Base-by-base conservation (phyloP, 2,888 invertebrate genomes). In the Hypomecis punctinalis region DNA sequence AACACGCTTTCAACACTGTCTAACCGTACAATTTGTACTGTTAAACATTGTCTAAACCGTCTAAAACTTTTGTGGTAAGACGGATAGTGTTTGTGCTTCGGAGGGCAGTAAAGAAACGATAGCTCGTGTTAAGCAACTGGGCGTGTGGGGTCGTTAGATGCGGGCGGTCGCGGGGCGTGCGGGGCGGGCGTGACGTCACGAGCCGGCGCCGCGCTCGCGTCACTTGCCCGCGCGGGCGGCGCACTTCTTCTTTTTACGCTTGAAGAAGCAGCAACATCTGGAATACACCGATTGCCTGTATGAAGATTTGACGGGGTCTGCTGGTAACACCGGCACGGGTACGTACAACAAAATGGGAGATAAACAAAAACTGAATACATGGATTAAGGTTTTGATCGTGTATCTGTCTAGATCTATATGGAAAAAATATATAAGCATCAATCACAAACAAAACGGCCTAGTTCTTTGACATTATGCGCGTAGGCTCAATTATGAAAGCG, bases 201-300 rank as follows among this genome's bases (percentile, higher is more conserved):
- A 68, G 77, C 73, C 56, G 47, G 56, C 63, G 74, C 65, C 70
- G 73, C 78, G 70, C 84, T 77, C 96, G 96, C 96, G 97, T 97
- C 97, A 97, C 96, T 97, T 97, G 94, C 96, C 96, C 88, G 96
- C 96, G 86, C 97, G 96, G 75, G 96, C 95, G 88, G 96, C 92
- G 71, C 93, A 96, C 96, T 98, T 98, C 96, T 99, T 99, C 97
- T 98, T 98, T 97, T 98, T 98, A 93, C 98, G 96, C 94, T 98
- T 98, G 95, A 98, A 98, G 96, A 99, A 99, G 94, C 98, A 99
- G 94, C 99, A 99, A 95, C 99, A 99, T 94, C 98, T 98, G 94
- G 88, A 95, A 95, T 89, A 93, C 70, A 92, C 89, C 71, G 92
- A 93, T 93, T 93, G 92, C 80, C 92, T 93, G 85, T 85, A 93